A percentile compares a stretch with the other conserved stretches of the same genome.
phyloP scores from a whole-genome alignment of 2,797 vertebrate species.

The Heliangelus exortis region DNA sequence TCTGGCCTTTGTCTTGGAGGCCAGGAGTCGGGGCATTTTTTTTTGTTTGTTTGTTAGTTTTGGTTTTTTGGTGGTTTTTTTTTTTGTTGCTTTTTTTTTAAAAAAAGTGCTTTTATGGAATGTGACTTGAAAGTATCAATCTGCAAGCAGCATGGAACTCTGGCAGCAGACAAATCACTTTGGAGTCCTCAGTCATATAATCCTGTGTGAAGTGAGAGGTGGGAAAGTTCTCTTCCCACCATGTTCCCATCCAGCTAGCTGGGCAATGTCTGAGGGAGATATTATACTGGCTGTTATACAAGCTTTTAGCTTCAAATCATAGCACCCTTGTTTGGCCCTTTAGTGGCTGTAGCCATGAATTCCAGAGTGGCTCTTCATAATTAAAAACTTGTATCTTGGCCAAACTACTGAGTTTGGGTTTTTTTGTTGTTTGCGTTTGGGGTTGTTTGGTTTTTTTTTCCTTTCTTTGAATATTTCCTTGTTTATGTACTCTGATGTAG shows the following conservation, averaged over 20 bases:
- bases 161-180: background rate
- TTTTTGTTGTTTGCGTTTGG: no score
- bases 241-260: accelerated
- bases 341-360: background rate
- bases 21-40: background rate
- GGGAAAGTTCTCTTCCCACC: background rate
- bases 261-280: background rate
- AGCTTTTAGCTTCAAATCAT: background rate
- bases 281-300: background rate
- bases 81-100: no score
- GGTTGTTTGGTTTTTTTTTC: no score
- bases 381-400: background rate
- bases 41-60: no score
- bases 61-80: no score
- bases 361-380: background rate
- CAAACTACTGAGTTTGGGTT: background rate
- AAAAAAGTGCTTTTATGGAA: background rate
- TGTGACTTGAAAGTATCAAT: background rate
- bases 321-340: background rate
- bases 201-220: background rate
- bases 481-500: background rate
- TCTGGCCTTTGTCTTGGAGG: background rate
- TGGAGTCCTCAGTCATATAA: background rate
- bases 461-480: background rate
- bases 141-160: background rate